Conservation (phyloP, 2,113 vertebrate genomes). For the Alouatta palliata region DNA sequence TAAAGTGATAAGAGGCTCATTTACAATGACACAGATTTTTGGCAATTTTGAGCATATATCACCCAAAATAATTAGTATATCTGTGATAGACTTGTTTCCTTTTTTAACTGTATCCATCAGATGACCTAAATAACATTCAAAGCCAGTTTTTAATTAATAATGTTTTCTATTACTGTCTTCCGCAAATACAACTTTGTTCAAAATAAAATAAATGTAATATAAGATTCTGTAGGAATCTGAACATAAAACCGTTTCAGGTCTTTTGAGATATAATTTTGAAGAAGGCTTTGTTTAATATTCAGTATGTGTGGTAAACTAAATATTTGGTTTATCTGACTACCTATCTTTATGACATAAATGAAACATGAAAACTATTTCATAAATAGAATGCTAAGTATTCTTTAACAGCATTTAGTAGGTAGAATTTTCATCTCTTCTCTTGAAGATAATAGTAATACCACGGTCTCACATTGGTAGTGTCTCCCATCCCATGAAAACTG, state of each 20-base stretch:
- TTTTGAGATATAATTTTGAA: conserved; percentile 1
- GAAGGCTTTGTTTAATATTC: background rate
- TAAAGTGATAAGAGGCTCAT: background rate
- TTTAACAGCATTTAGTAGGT: background rate
- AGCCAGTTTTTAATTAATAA: background rate
- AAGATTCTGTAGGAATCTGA: background rate
- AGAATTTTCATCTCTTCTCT: background rate
- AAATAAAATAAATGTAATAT: background rate
- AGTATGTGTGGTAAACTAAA: background rate
- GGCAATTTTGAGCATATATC: background rate
- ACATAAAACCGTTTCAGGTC: background rate
- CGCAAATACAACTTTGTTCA: background rate
- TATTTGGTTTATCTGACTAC: background rate
- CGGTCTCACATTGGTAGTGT: background rate
- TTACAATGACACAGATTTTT: background rate
- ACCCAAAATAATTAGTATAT: background rate
- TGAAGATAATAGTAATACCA: background rate
- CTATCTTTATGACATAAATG: background rate
- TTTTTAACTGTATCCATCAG: background rate
- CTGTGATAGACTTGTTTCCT: background rate
- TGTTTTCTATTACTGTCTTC: background rate
- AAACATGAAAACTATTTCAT: background rate
- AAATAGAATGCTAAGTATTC: background rate
- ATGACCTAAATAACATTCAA: background rate
- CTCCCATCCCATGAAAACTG: background rate